Base-by-base conservation (phyloP, 2,113 vertebrate species). In the Archocentrus centrarchus region DNA sequence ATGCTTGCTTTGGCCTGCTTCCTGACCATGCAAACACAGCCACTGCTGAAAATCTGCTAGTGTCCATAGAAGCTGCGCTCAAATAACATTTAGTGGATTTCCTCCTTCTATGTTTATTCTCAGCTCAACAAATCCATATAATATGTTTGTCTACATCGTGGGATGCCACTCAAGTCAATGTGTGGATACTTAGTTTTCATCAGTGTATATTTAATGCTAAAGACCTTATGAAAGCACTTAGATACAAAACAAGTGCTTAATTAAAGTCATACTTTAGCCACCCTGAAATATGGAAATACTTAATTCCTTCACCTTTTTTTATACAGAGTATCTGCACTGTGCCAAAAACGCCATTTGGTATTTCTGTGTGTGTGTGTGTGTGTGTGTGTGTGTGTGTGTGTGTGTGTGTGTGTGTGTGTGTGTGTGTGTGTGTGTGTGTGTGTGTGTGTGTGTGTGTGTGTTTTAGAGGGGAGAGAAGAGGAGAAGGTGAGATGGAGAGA, bases 301-400 rank as follows among this genome's bases (percentile, higher is more conserved):
- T 73, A 64, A 59, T 88, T 84, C 76, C 77, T 85, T 89, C 80
- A 93, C 90, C 90, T 95, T 94, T 39, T 91, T 90, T 70, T 88
- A 88, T 63, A 57, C 53, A 57, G 59, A 55, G 39, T 57, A 82
- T 85, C 60, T 80, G 59, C 73, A 59, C 77, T 47, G 17, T 82
- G 68, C 83, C 84, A 87, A 87, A 85, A 86, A 82, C 62, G 75
- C 77, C 75, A 85, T 86, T 90, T 88, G 81, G 76, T 85, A 63
- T 87, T 84, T 87, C 17, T n/a, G 47, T 73, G 37, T 59, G 63
- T 3, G 63, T 24, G 58, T 30, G 50, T 17, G 53, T 59, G 59
- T 58, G 63, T 32, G 62, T 20, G 58, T 27, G 22, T 63, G 22
- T 59, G 32, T 32, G 32, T 6, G 32, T 6, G 5, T 32, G 30